Conservation (phyloP, 2,888 invertebrate genomes). For the Timema podura region DNA sequence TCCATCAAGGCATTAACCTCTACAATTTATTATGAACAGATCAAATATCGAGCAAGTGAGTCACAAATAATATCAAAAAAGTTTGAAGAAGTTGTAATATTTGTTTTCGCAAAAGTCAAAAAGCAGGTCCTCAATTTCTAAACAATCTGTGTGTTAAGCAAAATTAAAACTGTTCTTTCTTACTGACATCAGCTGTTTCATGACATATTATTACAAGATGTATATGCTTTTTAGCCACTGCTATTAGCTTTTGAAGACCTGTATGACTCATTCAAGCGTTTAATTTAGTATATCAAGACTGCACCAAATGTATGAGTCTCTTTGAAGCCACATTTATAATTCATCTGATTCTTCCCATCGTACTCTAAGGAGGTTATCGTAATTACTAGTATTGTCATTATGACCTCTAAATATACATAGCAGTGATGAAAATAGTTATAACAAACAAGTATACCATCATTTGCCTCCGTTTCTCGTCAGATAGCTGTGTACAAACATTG, state of each 20-base stretch:
- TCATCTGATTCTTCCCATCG: constrained; percentile 1
- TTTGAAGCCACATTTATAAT: background rate
- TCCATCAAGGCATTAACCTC: constrained; percentile 13
- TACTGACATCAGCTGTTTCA: background rate
- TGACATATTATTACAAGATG: background rate
- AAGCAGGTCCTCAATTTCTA: background rate
- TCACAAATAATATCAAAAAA: constrained; percentile 5
- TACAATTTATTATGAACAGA: constrained; percentile 10
- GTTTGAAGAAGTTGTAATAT: background rate
- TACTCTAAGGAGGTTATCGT: background rate
- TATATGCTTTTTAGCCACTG: background rate
- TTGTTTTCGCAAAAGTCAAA: background rate
- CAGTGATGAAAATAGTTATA: background rate
- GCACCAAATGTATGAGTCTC: background rate
- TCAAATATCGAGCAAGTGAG: background rate
- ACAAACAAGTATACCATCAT: background rate
- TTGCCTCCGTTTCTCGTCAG: background rate
- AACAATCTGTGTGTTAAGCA: constrained; percentile 4
- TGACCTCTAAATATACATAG: background rate
- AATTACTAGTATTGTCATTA: background rate
- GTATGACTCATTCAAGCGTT: background rate
- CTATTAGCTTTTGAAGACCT: background rate
- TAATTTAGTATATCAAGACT: background rate
- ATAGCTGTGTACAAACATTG: background rate
- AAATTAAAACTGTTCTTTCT: constrained; percentile 1